A percentile compares a stretch with the other conserved stretches of the same genome.
These are phyloP conservation scores for Tortricodes alternella DNA, from an alignment of 2,888 invertebrate species.

Conservation along the genomic window DNA sequence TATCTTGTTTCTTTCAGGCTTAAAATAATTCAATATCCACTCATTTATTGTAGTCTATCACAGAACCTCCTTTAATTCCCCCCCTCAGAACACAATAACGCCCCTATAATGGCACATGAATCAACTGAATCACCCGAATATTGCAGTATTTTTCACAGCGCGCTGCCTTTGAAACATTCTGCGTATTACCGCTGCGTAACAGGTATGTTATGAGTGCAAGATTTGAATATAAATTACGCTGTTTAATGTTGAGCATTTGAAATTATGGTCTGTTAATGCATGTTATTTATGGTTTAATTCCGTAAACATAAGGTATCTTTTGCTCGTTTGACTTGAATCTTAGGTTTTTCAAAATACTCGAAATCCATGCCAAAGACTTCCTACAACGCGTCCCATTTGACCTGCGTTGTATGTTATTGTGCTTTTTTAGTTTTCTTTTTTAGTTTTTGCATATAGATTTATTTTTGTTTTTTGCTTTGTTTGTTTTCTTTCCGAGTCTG, in stretches of 20 bases:
- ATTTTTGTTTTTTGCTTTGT: too few relatives aligned
- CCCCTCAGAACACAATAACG: constrained; percentile 56
- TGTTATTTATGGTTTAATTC: neutral
- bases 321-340: neutral
- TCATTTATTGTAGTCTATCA: too few relatives aligned
- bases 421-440: too few relatives aligned
- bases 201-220: constrained; percentile 23
- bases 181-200: constrained; percentile 39
- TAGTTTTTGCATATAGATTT: too few relatives aligned
- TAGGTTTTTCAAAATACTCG: too few relatives aligned
- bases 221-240: constrained; percentile 28
- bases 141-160: constrained; percentile 55
- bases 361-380: neutral
- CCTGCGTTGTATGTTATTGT: too few relatives aligned
- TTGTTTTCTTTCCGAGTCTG: too few relatives aligned
- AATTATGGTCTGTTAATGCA: neutral
- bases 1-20: too few relatives aligned
- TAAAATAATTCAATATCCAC: too few relatives aligned
- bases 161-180: constrained; percentile 54
- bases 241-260: constrained; percentile 7
- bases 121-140: constrained; percentile 64
- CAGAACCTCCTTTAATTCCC: constrained; percentile 29
- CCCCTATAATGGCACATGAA: constrained; percentile 60
- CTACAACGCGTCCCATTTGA: too few relatives aligned
- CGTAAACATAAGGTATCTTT: neutral